Evolutionary conservation across 2,888 invertebrate genomes (phyloP), one percentile per base, ranked within the genome.

Genomic region (Amphipoea oculea): DNA sequence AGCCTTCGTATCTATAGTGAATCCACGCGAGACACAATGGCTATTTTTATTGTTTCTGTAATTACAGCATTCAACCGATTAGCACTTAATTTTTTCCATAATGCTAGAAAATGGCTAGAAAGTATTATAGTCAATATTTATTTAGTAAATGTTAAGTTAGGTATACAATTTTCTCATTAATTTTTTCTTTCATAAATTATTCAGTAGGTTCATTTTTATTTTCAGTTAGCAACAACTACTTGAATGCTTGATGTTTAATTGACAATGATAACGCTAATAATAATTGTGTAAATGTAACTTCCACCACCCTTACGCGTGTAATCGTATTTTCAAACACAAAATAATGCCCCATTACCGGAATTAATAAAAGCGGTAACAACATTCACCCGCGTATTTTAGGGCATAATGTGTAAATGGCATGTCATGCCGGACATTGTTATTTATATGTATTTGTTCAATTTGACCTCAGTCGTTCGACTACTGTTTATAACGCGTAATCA

Each of bases 401-500:
- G 73, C 20, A 84, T 86, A 86, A 84, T 82, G 72, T 67, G 65
- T 84, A 76, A 86, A 86, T 84, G 40, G 86, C 86, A 86, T 82
- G 86, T 81, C 66, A 68, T 72, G 74, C 67, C 67, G 70, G 72
- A 81, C 78, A 76, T 78, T 40, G 65, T 70, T 71, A 81, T 81
- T 76, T 78, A 77, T 81, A 81, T 79, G 81, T 81, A 84, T 84
- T 86, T 86, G 68, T 81, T 77, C 42, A 71, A 78, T 84, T 77
- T 48, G 81, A 76, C 86, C 86, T 79, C 70, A 63, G 42, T 14
- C 20, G 65, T 83, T 86, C 77, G 77, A 60, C 63, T 73, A 23
- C 54, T 82, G 48, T 82, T 73, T 82, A 74, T 72, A 74, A 40
- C 51, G 48, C 67, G 51, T 63, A 85, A 85, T 85, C 85, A 71